Evolutionary conservation across 2,888 invertebrate genomes (phyloP).

Genomic region (Meiosimyza platycephala): DNA sequence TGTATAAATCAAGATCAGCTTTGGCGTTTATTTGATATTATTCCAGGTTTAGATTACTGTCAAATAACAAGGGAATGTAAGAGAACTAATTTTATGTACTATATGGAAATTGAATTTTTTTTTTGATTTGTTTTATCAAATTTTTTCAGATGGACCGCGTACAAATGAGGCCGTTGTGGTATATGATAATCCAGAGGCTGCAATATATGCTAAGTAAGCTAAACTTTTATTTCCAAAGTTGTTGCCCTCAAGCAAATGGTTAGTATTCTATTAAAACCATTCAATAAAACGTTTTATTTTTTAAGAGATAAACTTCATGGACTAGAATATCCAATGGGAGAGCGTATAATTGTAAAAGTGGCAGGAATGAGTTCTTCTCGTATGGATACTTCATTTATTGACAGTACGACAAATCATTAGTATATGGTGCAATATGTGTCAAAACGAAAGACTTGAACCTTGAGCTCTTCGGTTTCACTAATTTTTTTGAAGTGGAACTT

Average conservation of each 20-base stretch:
- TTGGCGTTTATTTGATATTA: constrained; percentile 87
- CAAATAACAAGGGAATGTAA: constrained; percentile 69
- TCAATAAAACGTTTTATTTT: constrained; percentile 36
- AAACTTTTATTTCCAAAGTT: no score
- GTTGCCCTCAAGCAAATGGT: no score
- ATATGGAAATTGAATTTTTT: background rate
- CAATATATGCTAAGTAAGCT: constrained; percentile 69
- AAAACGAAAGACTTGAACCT: no score
- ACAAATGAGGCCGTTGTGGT: constrained; percentile 74
- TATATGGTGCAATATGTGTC: no score
- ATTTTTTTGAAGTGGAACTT: no score
- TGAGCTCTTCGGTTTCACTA: no score
- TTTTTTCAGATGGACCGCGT: constrained; percentile 60
- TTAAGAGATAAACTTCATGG: constrained; percentile 88
- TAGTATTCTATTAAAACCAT: no score
- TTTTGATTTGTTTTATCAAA: background rate
- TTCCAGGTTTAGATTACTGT: constrained; percentile 80
- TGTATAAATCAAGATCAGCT: constrained; percentile 77
- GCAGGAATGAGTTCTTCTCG: constrained; percentile 61
- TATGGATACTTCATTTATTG: constrained; percentile 62
- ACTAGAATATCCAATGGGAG: constrained; percentile 92
- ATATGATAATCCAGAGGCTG: constrained; percentile 77
- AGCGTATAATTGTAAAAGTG: constrained; percentile 74
- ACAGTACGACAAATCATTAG: constrained; percentile 52
- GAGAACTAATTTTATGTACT: constrained; percentile 23